Percentiles rank a stretch among this genome's conserved stretches.
Conservation (phyloP, 2,113 vertebrate species). For the Melanotaenia duboulayi region DNA sequence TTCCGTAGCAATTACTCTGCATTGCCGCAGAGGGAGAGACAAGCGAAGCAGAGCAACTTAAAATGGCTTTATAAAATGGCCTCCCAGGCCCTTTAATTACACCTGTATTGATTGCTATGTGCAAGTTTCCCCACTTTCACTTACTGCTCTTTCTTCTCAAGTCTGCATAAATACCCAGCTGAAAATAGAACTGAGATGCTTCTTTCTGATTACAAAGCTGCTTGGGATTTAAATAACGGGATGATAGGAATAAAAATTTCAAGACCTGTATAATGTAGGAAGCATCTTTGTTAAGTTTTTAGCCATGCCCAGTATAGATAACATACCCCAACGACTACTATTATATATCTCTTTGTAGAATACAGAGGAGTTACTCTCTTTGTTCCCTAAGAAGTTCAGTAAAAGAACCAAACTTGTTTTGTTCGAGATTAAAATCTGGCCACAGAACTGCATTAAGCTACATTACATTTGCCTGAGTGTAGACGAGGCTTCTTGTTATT, state of each 20-base stretch:
- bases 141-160: conserved; percentile 56
- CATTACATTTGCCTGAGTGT: no score
- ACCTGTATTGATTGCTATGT: conserved; percentile 75
- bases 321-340: no score
- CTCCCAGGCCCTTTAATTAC: conserved; percentile 77
- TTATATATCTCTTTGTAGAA: no score
- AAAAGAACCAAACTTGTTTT: no score
- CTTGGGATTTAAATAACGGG: conserved; percentile 14
- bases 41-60: conserved; percentile 71
- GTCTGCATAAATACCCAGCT: conserved; percentile 47
- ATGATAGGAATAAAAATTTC: not conserved
- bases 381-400: no score
- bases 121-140: conserved; percentile 62
- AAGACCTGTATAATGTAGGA: no score
- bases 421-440: no score
- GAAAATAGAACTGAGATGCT: conserved; percentile 8
- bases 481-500: no score
- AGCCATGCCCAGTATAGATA: no score
- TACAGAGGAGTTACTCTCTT: no score
- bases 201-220: conserved; percentile 6
- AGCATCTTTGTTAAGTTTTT: no score
- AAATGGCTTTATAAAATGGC: conserved; percentile 81
- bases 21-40: conserved; percentile 42
- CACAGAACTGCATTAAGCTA: no score
- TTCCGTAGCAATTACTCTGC: conserved; percentile 72